Conservation (phyloP, 2,113 vertebrate species). For the Irena cyanogastra region DNA sequence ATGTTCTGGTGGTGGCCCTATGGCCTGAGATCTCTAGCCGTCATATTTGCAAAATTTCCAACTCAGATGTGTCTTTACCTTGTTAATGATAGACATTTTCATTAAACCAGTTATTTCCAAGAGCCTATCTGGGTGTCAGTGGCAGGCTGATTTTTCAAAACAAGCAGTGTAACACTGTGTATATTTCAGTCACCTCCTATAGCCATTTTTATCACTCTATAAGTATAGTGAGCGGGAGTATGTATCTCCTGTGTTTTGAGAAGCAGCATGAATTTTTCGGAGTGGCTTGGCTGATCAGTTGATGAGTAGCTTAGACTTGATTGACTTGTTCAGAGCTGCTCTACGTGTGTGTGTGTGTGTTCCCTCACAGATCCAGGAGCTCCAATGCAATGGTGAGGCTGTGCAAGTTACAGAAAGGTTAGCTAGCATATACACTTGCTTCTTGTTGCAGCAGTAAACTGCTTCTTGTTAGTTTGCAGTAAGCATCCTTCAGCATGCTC, state of each 20-base stretch:
- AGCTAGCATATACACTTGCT: neutral
- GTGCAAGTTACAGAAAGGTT: neutral
- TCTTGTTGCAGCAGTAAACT: neutral
- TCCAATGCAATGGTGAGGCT: neutral
- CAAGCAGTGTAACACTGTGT: accelerated
- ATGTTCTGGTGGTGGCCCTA: neutral
- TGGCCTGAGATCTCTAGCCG: neutral
- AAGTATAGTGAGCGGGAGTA: too few relatives aligned
- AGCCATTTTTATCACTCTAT: accelerated
- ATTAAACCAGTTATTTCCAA: neutral
- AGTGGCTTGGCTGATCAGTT: neutral
- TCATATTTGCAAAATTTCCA: neutral
- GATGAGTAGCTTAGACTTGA: neutral
- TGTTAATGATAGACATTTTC: neutral
- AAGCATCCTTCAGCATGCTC: neutral
- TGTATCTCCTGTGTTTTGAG: neutral
- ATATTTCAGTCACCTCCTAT: accelerated
- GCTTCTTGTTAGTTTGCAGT: neutral
- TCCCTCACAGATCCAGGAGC: neutral
- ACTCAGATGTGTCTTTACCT: neutral
- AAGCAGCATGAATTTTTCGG: neutral
- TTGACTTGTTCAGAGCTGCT: neutral
- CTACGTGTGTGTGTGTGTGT: accelerated
- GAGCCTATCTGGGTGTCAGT: neutral
- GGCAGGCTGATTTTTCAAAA: neutral